Evolutionary conservation across 1,140 invertebrate species (phyloP).

Genomic region (Zaprionus nigranus): DNA sequence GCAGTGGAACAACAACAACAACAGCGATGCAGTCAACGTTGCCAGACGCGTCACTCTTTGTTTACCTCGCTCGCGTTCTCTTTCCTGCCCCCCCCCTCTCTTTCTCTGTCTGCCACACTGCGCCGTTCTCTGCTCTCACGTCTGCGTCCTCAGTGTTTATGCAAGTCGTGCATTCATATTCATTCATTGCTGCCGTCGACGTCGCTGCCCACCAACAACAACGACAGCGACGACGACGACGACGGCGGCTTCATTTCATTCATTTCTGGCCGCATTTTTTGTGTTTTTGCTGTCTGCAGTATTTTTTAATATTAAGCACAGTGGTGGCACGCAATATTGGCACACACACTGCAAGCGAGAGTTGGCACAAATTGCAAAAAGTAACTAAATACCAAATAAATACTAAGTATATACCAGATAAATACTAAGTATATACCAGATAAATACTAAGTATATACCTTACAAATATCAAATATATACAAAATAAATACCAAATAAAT

Average conservation of each 20-base stretch:
- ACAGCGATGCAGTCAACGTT: conserved; percentile 13
- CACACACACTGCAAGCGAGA: background rate
- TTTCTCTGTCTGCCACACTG: conserved; percentile 9
- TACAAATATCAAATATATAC: background rate
- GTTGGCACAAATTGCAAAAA: background rate
- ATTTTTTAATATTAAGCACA: conserved; percentile 24
- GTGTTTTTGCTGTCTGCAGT: conserved; percentile 53
- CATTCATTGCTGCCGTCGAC: conserved; percentile 64
- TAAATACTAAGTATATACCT: background rate
- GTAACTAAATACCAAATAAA: background rate
- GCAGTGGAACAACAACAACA: conserved; percentile 8
- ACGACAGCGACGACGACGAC: conserved; percentile 6
- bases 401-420: background rate
- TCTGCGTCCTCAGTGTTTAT: conserved; percentile 56
- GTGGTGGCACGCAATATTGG: background rate
- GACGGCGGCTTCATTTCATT: conserved; percentile 63
- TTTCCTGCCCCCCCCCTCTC: background rate
- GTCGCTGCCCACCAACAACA: conserved; percentile 26
- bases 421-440: background rate
- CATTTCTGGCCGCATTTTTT: conserved; percentile 72
- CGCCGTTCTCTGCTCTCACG: conserved; percentile 8
- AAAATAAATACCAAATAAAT: background rate
- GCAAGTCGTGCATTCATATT: conserved; percentile 67
- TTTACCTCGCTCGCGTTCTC: conserved; percentile 13
- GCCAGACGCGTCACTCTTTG: conserved; percentile 43